Percentiles rank a stretch among this genome's conserved stretches.
Conservation (phyloP, 2,888 invertebrate species). For the Lutraria lutraria region DNA sequence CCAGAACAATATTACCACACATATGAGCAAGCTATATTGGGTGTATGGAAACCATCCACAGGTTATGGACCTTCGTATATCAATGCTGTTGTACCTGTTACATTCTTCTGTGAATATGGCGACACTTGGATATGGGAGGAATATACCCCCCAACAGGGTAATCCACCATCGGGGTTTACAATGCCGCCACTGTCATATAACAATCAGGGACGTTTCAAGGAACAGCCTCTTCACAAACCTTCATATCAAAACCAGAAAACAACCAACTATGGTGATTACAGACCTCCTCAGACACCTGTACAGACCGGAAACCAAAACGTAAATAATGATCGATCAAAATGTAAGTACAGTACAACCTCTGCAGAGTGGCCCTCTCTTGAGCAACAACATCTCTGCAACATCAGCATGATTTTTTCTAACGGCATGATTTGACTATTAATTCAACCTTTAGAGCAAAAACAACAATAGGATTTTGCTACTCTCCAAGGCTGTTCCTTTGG, state of each 20-base stretch:
- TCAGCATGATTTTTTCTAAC: not conserved
- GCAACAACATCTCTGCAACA: no score
- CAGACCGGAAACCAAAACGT: not conserved
- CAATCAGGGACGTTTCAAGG: not conserved
- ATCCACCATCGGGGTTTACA: not conserved
- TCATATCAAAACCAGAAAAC: not conserved
- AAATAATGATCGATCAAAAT: not conserved
- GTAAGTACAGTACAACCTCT: no score
- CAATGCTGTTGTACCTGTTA: slow-evolving; percentile 42
- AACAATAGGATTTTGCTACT: not conserved
- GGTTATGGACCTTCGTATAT: slow-evolving; percentile 44
- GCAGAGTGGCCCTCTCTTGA: no score
- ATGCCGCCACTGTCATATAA: not conserved
- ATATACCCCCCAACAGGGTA: not conserved
- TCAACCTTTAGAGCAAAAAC: not conserved
- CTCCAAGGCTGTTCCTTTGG: no score
- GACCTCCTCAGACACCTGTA: not conserved
- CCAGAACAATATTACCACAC: slow-evolving; percentile 55
- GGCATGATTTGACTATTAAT: not conserved
- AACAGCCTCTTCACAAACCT: not conserved
- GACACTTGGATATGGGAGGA: slow-evolving; percentile 59
- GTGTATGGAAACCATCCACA: slow-evolving; percentile 39
- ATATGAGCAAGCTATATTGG: slow-evolving; percentile 51
- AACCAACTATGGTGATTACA: not conserved
- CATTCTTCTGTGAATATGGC: slow-evolving; percentile 64